phyloP scores from a whole-genome alignment of 2,888 invertebrate genomes.

The Eucriotettix oculatus region DNA sequence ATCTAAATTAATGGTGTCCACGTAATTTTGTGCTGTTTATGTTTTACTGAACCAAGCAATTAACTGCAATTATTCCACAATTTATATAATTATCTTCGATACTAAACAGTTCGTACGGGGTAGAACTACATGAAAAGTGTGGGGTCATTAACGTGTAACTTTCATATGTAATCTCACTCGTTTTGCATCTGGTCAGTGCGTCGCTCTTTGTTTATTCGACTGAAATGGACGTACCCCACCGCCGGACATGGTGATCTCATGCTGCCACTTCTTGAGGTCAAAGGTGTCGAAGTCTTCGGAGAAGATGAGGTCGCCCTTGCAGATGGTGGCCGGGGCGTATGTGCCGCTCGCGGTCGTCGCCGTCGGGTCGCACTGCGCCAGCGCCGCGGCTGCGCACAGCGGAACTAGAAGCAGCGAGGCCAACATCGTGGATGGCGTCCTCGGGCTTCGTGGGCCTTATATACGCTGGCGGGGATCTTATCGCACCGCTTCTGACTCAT shows the following conservation, averaged over 20 bases:
- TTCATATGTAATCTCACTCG: no score
- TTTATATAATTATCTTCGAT: no score
- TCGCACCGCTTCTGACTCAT: no score
- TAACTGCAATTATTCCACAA: no score
- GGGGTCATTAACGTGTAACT: no score
- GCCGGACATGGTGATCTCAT: slow-evolving; percentile 43
- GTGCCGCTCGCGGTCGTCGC: slow-evolving; percentile 34
- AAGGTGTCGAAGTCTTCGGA: slow-evolving; percentile 41
- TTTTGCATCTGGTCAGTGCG: no score
- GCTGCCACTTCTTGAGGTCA: slow-evolving; percentile 43
- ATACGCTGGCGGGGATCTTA: background rate
- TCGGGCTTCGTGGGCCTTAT: background rate
- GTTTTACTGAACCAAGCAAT: no score
- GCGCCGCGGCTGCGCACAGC: background rate
- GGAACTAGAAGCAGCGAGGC: background rate
- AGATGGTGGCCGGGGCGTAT: slow-evolving; percentile 28
- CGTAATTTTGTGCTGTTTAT: no score
- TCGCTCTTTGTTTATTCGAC: no score
- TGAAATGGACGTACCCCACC: slow-evolving; percentile 37
- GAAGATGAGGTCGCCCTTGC: slow-evolving; percentile 42
- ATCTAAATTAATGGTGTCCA: no score
- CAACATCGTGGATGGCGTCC: background rate
- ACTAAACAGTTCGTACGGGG: no score
- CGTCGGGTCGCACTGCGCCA: slow-evolving; percentile 25
- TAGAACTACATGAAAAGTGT: no score